phyloP scores from a whole-genome alignment of 2,888 invertebrate species.

The Eupeodes latifasciatus region DNA sequence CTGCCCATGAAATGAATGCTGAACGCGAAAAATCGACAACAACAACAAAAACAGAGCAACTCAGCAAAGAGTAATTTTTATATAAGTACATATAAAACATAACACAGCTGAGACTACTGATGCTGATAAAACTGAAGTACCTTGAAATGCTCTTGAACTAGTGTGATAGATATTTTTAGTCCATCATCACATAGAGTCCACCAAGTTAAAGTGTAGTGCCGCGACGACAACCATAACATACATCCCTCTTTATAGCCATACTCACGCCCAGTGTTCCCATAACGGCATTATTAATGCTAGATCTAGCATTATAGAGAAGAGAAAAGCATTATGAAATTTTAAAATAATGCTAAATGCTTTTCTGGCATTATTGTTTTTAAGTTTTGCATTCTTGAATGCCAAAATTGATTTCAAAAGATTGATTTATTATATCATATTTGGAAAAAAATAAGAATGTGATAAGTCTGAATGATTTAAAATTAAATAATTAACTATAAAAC shows the following conservation, averaged over 20 bases:
- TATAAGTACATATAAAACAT: background rate
- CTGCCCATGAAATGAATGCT: conserved; percentile 33
- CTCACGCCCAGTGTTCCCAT: no score
- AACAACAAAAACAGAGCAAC: conserved; percentile 23
- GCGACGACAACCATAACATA: conserved; percentile 37
- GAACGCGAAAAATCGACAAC: background rate
- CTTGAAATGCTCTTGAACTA: conserved; percentile 75
- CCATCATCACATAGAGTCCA: conserved; percentile 37
- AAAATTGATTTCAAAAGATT: no score
- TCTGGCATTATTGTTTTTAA: no score
- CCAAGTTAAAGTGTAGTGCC: conserved; percentile 29
- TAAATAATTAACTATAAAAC: no score
- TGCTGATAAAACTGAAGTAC: conserved; percentile 27
- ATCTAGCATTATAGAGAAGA: no score
- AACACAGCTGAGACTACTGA: conserved; percentile 6
- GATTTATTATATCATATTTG: no score
- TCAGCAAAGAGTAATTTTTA: background rate
- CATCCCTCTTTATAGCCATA: conserved; percentile 32
- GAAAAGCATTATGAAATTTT: no score
- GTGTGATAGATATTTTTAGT: conserved; percentile 69
- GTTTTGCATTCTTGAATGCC: no score
- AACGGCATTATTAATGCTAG: no score
- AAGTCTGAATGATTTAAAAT: no score
- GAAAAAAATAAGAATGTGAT: no score
- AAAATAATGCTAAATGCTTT: no score